Evolutionary conservation across 2,888 invertebrate genomes (phyloP).

Genomic region (Latrodectus elegans): DNA sequence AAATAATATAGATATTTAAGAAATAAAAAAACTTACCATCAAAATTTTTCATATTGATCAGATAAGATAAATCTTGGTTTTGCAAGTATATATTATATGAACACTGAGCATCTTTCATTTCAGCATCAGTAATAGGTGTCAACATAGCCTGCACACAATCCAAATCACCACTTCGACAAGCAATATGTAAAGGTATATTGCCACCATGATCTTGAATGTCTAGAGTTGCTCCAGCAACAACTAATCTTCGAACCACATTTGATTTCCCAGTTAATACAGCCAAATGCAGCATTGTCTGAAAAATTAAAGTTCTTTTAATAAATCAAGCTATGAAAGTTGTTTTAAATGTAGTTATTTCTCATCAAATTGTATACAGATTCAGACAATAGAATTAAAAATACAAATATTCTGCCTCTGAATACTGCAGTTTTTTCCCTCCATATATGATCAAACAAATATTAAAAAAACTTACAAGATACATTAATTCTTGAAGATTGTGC

Average conservation of each 20-base stretch:
- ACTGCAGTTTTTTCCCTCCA: no score
- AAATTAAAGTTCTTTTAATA: constrained; percentile 21
- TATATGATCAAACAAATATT: no score
- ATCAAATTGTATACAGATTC: no score
- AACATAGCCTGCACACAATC: constrained; percentile 84
- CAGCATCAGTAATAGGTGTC: constrained; percentile 73
- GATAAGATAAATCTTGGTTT: constrained; percentile 78
- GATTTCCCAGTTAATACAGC: constrained; percentile 87
- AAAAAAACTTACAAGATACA: no score
- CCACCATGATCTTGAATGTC: constrained; percentile 83
- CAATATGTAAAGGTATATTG: constrained; percentile 90
- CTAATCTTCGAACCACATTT: constrained; percentile 83
- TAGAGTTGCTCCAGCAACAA: constrained; percentile 84
- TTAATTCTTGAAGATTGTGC: no score
- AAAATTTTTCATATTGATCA: constrained; percentile 87
- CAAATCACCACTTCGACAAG: constrained; percentile 82
- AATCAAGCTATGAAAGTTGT: no score
- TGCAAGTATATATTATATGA: constrained; percentile 75
- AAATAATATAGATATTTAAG: background rate
- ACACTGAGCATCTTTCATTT: constrained; percentile 74
- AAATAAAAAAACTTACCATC: constrained; percentile 79
- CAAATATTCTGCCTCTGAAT: no score
- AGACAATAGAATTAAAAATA: no score
- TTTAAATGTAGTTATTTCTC: no score
- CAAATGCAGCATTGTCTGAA: constrained; percentile 86